Base-by-base conservation (phyloP, 2,888 invertebrate genomes). In the Noctua janthina region DNA sequence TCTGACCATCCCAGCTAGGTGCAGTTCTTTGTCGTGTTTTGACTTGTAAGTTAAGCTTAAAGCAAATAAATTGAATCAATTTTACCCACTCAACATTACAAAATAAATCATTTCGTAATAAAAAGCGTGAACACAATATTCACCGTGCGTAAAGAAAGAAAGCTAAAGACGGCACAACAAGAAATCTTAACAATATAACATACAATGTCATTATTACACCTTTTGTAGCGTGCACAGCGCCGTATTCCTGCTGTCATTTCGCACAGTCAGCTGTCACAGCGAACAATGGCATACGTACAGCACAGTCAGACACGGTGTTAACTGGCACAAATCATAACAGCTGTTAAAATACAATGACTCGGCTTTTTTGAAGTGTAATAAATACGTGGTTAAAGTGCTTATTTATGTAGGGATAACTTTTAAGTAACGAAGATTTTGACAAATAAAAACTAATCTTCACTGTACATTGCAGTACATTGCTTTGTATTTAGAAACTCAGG, bases 1-100 rank as follows among this genome's bases (percentile, higher is more conserved):
- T 91, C 92, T 0, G 93, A 94, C 11, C 91, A 93, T 73, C 89
- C 92, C 0, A 88, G 76, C n/a, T 92, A 88, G 43, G 91, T 94
- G 4, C 93, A 94, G 83, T 93, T 88, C 74, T 93, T 94, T 54
- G 83, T 87, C 11, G 76, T 84, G 11, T 51, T 13, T 2, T 51
- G 23, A n/a, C n/a, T 59, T 59, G 56, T 59, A 59, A 59, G 56
- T 59, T 59, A n/a, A 59, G 56, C 23, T 56, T 10, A 23, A 56
- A 20, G 1, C 1, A 17, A 43, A 79, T 8, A 39, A 29, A 23
- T 29, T 15, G 7, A 2, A 29, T 17, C 17, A 43, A 23, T 3
- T 10, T 17, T 51, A 23, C 20, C n/a, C n/a, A 59, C n/a, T 3
- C 6, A 43, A 43, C 29, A 49, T 76, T 76, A 54, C 46, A 35